Evolutionary conservation across 2,888 invertebrate species (phyloP), one percentile per base, ranked within the genome.

Genomic region (Neoscelio sp.): DNA sequence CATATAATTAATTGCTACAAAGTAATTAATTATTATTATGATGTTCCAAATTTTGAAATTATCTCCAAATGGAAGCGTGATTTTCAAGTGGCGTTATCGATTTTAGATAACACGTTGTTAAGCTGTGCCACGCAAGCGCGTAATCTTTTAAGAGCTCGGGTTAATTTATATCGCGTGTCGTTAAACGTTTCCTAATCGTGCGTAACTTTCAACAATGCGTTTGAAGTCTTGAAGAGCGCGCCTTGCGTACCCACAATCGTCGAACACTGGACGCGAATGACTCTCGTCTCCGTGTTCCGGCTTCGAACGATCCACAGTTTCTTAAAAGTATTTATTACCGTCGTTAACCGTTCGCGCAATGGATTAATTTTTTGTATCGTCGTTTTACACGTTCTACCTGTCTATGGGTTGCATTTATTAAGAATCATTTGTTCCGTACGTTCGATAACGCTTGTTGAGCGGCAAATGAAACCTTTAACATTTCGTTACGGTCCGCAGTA

Each of bases 371-470:
- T 64, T 52, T 56, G 28, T 70, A 64, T 2, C 23, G 18, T 2
- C 35, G 28, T 38, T 73, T 64, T 64, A 35, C 26, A 30, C 48
- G 30, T 40, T 35, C 10, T 46, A 26, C 12, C 15, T 23, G 23
- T 23, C 23, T 30, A 64, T 64, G 30, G 56, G 56, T 54, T 73
- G 64, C 73, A 64, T 64, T 73, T 64, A 73, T 48, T 6, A 18
- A 62, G 10, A 33, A 56, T 56, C 28, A 12, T 73, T 73, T 48
- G 38, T 64, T 64, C 62, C 26, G 54, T 54, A 56, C 35, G 54
- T 73, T 64, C 54, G 73, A 64, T 73, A 71, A 40, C 23, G 20
- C 35, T 73, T 12, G 30, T 28, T 20, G 35, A 54, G 26, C 44
- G 18, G 18, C 35, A 67, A 30, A 30, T 44, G n/a, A 50, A 52